Evolutionary conservation across 1,140 invertebrate species (phyloP), one percentile per base, ranked within the genome.

Genomic region (Drosophila auraria): DNA sequence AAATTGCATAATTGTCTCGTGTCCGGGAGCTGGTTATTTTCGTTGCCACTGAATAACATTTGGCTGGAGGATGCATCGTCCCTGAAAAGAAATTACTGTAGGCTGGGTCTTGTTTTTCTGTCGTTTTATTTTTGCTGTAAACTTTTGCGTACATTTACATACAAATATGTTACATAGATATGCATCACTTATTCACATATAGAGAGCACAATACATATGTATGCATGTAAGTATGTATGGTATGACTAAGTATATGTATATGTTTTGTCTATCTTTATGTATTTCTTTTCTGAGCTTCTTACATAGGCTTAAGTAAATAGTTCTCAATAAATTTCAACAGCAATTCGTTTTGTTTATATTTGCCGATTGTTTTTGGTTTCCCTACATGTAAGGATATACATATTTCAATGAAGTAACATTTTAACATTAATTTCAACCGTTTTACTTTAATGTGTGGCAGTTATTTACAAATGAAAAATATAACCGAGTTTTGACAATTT

Each of bases 141-240:
- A 87, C 83, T 82, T 60, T 73, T 79, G 73, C 77, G 73, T 78
- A 81, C 81, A 89, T 75, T 84, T 89, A 81, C 84, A 89, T 83
- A 83, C 80, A 89, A 83, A 81, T 78, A 81, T 83, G 75, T 81
- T 70, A 82, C 74, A 72, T 79, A 61, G 77, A 87, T 87, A 89
- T 87, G 83, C 69, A 54, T 25, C 69, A 74, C 83, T 82, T 82
- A 82, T 53, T 66, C 72, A 80, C 65, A 72, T 60, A 76, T 57
- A 70, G 61, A 80, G 56, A 83, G 72, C 80, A 72, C 77, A 66
- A 66, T 54, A 71, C 70, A 66, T 36, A 66, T 36, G 47, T 72
- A 64, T 47, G 53, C 54, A 40, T 73, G 56, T 53, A 56, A 33
- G 61, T 40, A 49, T 53, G 63, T 64, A 54, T 53, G 42, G 71